Conservation (phyloP, 1,140 invertebrate genomes). For the Phymastichus coffea region DNA sequence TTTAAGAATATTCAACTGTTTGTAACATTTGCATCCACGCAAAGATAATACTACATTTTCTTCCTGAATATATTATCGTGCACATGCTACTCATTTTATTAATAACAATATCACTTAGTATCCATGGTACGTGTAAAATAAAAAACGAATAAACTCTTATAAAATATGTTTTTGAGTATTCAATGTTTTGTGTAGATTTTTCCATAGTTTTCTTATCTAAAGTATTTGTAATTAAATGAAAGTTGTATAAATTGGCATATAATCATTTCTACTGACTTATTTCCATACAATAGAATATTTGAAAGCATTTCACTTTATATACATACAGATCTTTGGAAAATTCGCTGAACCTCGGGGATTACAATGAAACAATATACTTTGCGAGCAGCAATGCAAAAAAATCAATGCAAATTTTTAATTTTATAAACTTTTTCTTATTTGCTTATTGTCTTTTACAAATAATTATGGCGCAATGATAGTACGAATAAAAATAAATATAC, state of each 20-base stretch:
- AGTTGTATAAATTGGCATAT: conserved; percentile 49
- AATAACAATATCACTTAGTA: conserved; percentile 59
- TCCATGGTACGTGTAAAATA: conserved; percentile 55
- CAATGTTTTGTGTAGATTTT: conserved; percentile 51
- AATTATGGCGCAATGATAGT: no score
- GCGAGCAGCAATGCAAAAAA: not conserved
- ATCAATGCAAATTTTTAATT: no score
- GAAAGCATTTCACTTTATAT: conserved; percentile 56
- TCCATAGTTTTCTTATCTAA: conserved; percentile 39
- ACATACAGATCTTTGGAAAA: conserved; percentile 32
- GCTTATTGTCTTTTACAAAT: no score
- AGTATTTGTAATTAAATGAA: conserved; percentile 41
- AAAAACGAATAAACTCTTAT: conserved; percentile 58
- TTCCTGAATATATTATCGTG: conserved; percentile 27
- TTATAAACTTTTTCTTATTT: no score
- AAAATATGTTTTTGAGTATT: conserved; percentile 59
- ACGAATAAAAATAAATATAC: no score
- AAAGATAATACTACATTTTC: conserved; percentile 26
- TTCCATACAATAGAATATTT: conserved; percentile 47
- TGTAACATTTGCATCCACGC: conserved; percentile 6
- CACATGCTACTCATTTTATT: conserved; percentile 41
- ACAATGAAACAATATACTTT: conserved; percentile 15
- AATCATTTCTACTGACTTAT: conserved; percentile 28
- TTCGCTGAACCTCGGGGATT: conserved; percentile 36
- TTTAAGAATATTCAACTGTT: not conserved